Evolutionary conservation across 2,888 invertebrate species (phyloP), one percentile per base, ranked within the genome.

Genomic region (Tenthredo notha): DNA sequence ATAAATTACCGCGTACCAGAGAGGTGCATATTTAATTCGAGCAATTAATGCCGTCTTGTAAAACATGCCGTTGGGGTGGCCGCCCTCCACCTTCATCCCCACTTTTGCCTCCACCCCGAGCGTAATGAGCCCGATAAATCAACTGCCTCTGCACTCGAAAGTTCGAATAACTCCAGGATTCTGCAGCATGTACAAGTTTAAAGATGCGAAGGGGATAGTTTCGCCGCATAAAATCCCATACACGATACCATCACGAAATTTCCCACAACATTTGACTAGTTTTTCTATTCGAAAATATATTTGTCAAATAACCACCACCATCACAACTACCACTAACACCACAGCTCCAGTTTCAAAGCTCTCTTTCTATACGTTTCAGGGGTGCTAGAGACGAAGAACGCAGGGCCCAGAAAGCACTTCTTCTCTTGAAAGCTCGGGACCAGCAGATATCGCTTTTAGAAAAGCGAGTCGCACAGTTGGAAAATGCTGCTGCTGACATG

Each of bases 41-140:
- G 92, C 93, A 93, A 93, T 93, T 93, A 93, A 93, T 93, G 93
- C 93, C 93, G 93, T 92, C 93, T 93, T 93, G 93, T 93, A 93
- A 93, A 93, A 93, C 93, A 93, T 91, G 92, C 91, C 91, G 92
- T 88, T 91, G 90, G 91, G 91, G 91, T 92, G 90, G 92, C 90
- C 90, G 78, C 86, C 84, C 84, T 84, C 80, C 61, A 61, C 80
- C 80, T 80, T 88, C 88, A 88, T 87, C 87, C 89, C 91, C 90
- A 88, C 90, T 89, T 67, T 88, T 87, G 90, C 89, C 84, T 88
- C 90, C 90, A 91, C 92, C 89, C 85, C 88, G 90, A 90, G 91
- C 92, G 92, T 93, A 93, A 93, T 93, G 93, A 93, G 93, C 92
- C 92, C 92, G 92, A 93, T 93, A 93, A 93, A 93, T 93, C 93